phyloP scores from a whole-genome alignment of 2,797 vertebrate species.

The Mormyrops attenuatus region DNA sequence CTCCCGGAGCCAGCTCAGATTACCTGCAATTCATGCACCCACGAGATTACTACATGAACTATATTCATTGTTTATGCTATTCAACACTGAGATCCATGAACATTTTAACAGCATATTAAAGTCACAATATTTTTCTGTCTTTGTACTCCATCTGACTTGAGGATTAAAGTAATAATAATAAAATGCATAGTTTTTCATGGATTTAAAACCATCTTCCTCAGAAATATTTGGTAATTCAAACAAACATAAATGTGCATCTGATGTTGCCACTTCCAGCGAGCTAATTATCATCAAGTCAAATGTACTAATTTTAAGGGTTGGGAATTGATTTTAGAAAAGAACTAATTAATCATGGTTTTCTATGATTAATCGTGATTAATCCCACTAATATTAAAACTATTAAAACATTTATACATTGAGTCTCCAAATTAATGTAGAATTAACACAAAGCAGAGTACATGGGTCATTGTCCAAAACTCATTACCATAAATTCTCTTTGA shows the following conservation, averaged over 20 bases:
- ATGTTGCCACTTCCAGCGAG: not conserved
- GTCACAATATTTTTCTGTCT: not conserved
- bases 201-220: not conserved
- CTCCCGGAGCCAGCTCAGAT: constrained; percentile 92
- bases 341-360: not conserved
- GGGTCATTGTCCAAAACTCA: not conserved
- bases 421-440: not conserved
- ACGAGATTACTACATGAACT: not conserved
- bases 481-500: not conserved
- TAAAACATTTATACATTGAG: not conserved
- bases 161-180: not conserved
- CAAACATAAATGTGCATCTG: not conserved
- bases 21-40: constrained; percentile 65
- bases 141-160: no score
- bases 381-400: not conserved
- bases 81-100: not conserved
- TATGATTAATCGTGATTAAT: not conserved
- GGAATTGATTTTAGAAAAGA: not conserved
- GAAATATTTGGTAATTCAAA: not conserved
- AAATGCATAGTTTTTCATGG: not conserved
- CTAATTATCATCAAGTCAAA: not conserved
- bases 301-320: not conserved
- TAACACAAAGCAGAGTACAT: not conserved
- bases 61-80: not conserved
- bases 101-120: not conserved